These are phyloP conservation scores for Sciurus niger DNA, from an alignment of 2,113 vertebrate genomes.

Conservation along the genomic window DNA sequence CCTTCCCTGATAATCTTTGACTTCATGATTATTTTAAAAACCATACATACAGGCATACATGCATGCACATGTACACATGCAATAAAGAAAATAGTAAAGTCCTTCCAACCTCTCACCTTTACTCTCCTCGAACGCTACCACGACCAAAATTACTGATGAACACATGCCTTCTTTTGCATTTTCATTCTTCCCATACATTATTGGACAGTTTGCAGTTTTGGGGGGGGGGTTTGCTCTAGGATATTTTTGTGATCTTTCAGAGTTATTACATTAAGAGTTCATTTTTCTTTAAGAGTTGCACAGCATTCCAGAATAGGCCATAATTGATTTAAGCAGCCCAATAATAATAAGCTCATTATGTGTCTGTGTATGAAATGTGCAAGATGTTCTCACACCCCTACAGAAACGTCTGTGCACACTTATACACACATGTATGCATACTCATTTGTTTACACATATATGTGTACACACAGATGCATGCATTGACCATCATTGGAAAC, in stretches of 20 bases:
- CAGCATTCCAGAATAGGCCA: not conserved
- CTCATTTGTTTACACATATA: not conserved
- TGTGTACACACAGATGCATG: too few species aligned
- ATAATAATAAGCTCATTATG: not conserved
- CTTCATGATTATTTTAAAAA: not conserved
- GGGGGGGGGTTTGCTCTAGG: not conserved
- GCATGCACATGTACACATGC: too few species aligned
- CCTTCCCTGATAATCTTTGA: not conserved
- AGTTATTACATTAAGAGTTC: not conserved
- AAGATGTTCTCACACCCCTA: rapidly evolving
- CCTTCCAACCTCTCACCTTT: not conserved
- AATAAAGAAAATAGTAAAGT: not conserved
- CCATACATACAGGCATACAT: not conserved
- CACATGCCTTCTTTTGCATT: not conserved
- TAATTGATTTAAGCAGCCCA: not conserved
- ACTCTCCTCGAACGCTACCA: not conserved
- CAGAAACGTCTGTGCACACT: rapidly evolving
- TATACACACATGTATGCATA: too few species aligned
- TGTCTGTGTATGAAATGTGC: not conserved
- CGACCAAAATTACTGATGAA: too few species aligned
- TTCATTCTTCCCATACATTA: not conserved
- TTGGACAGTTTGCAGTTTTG: not conserved
- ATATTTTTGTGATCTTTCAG: not conserved
- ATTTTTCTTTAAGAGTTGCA: not conserved
- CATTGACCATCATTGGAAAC: not conserved